A percentile compares a stretch with the other conserved stretches of the same genome.
phyloP scores from a whole-genome alignment of 2,888 invertebrate genomes.

The Carpatolechia fugitivella region DNA sequence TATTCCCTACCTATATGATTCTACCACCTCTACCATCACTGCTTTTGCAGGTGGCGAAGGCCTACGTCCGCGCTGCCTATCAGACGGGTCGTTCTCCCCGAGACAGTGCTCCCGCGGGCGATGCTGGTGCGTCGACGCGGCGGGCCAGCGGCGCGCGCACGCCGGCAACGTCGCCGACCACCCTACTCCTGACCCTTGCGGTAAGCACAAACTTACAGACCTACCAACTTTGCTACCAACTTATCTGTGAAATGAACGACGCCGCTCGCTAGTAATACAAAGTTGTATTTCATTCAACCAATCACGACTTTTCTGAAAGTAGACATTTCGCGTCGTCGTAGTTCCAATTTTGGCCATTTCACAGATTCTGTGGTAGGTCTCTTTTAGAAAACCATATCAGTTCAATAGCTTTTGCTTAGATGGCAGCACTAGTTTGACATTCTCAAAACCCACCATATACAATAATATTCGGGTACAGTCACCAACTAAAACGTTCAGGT shows the following conservation, averaged over 20 bases:
- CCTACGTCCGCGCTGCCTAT: conserved; percentile 83
- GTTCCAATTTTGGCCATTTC: too few relatives aligned
- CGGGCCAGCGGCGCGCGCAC: conserved; percentile 62
- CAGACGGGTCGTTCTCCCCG: conserved; percentile 85
- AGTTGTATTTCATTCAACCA: too few relatives aligned
- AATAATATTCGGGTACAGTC: not conserved
- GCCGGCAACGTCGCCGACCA: conserved; percentile 34
- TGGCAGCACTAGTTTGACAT: not conserved
- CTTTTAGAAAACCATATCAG: not conserved
- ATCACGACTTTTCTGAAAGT: too few relatives aligned
- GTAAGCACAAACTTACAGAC: conserved; percentile 20
- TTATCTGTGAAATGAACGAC: too few relatives aligned
- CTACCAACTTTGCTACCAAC: not conserved
- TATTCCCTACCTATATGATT: too few relatives aligned
- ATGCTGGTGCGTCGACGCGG: conserved; percentile 94
- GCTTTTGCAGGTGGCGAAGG: conserved; percentile 58
- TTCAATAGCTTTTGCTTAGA: not conserved
- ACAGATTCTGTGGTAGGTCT: too few relatives aligned
- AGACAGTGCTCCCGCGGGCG: conserved; percentile 85
- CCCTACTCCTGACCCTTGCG: conserved; percentile 49
- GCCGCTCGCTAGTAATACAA: too few relatives aligned
- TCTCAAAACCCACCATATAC: not conserved
- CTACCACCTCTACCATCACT: too few relatives aligned
- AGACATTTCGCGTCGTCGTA: too few relatives aligned
- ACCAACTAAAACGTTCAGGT: too few relatives aligned